phyloP scores from a whole-genome alignment of 2,797 vertebrate species.

The Protonibea diacanthus region DNA sequence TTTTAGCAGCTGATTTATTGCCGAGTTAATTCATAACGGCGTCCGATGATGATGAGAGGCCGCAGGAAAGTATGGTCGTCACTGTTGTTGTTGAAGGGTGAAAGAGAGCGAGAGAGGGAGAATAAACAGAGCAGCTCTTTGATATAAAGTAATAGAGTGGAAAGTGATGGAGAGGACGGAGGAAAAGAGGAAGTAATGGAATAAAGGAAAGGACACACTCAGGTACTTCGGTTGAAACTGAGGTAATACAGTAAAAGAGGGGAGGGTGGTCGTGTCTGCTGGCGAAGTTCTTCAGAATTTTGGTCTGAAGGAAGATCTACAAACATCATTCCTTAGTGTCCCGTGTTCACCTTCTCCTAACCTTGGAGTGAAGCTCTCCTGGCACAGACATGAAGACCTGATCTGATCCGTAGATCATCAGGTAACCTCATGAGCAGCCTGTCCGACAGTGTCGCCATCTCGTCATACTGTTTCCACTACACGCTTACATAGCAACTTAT shows the following conservation, averaged over 20 bases:
- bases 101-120: constrained; percentile 22
- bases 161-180: constrained; percentile 38
- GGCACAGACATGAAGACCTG: too few species aligned
- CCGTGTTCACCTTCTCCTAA: neutral
- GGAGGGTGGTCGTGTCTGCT: neutral
- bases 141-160: constrained; percentile 59
- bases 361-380: neutral
- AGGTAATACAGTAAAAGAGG: neutral
- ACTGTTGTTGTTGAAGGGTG: constrained; percentile 67
- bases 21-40: constrained; percentile 85
- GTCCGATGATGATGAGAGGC: constrained; percentile 84
- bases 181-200: neutral
- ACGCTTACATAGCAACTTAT: too few species aligned
- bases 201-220: neutral
- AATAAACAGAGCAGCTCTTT: constrained; percentile 60
- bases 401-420: too few species aligned
- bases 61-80: constrained; percentile 69
- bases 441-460: too few species aligned
- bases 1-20: constrained; percentile 86
- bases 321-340: neutral
- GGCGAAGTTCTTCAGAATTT: neutral
- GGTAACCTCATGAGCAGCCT: too few species aligned
- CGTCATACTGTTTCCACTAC: too few species aligned
- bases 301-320: neutral
- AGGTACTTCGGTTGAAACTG: neutral